phyloP scores from a whole-genome alignment of 1,140 invertebrate genomes.

The Megathymus violae region DNA sequence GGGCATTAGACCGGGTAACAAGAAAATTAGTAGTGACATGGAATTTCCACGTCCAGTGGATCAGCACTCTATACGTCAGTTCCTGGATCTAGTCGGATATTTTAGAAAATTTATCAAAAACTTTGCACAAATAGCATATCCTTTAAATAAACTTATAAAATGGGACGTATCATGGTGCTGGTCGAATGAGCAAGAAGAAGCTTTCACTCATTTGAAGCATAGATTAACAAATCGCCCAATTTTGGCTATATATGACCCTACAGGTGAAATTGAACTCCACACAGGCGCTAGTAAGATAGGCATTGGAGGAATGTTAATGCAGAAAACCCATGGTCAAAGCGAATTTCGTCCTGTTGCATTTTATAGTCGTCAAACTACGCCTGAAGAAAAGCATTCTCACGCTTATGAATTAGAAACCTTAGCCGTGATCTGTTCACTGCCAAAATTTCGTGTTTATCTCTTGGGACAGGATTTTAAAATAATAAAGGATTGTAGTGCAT shows the following conservation, averaged over 20 bases:
- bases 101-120: background rate
- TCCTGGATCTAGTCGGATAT: background rate
- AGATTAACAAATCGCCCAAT: background rate
- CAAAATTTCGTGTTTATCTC: background rate
- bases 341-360: background rate
- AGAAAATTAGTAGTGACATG: background rate
- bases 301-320: background rate
- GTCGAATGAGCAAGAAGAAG: background rate
- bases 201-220: background rate
- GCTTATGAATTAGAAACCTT: background rate
- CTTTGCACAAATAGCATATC: background rate
- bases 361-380: background rate
- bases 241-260: background rate
- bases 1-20: background rate
- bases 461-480: background rate
- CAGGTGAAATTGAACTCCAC: background rate
- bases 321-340: background rate
- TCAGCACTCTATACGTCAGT: background rate
- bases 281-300: background rate
- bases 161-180: background rate
- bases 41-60: background rate
- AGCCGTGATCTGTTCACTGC: background rate
- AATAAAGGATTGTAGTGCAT: background rate
- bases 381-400: background rate
- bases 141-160: background rate